Evolutionary conservation across 2,113 vertebrate genomes (phyloP).

Genomic region (Nycticebus coucang): DNA sequence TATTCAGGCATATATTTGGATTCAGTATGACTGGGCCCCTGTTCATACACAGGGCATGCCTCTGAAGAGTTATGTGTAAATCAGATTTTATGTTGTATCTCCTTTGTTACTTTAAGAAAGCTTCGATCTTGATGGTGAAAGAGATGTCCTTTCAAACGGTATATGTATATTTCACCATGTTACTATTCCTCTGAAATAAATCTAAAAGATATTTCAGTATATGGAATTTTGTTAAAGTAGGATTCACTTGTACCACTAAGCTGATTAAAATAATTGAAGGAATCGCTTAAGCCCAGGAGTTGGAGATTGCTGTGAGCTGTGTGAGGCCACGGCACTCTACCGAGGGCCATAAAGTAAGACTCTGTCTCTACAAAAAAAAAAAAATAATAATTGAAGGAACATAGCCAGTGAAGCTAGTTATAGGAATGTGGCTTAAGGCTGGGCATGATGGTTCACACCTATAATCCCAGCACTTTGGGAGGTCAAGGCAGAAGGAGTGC

Average conservation of each 20-base stretch:
- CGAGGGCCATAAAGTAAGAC: too few species aligned
- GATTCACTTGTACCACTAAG: not conserved
- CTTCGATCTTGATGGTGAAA: not conserved
- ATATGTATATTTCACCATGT: not conserved
- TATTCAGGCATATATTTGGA: not conserved
- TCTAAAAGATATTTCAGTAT: not conserved
- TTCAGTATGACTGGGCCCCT: not conserved
- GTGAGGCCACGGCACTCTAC: too few species aligned
- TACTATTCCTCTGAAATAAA: conserved; percentile 31
- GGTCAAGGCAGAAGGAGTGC: too few species aligned
- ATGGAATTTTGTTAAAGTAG: conserved; percentile 27
- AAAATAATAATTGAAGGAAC: conserved; percentile 11
- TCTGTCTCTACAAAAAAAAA: too few species aligned
- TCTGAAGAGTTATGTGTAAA: not conserved
- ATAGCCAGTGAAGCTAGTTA: not conserved
- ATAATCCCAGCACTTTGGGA: too few species aligned
- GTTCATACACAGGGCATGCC: not conserved
- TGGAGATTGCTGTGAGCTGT: too few species aligned
- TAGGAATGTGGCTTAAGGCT: not conserved
- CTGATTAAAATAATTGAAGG: conserved; percentile 28
- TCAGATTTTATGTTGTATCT: not conserved
- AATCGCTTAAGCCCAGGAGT: too few species aligned
- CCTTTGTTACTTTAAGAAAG: not conserved
- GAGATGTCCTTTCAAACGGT: conserved; percentile 4
- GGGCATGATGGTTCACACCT: too few species aligned